These are phyloP conservation scores for Gryllus bimaculatus DNA, from an alignment of 1,140 invertebrate species.

Conservation along the genomic window DNA sequence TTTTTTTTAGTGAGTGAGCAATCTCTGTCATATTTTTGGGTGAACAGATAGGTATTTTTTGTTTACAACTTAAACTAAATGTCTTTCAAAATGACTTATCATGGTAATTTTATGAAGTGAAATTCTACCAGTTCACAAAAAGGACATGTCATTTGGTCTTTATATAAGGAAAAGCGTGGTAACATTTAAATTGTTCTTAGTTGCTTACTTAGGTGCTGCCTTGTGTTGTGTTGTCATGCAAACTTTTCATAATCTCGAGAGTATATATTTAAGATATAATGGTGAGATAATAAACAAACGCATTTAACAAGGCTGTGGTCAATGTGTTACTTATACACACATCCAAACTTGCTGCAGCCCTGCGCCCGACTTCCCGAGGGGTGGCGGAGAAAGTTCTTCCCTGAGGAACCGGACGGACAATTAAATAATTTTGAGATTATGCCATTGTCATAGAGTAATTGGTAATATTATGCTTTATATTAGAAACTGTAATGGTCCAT, in stretches of 20 bases:
- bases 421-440: background rate
- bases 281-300: conserved; percentile 14
- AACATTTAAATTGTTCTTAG: conserved; percentile 9
- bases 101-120: conserved; percentile 12
- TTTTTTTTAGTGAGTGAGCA: conserved; percentile 14
- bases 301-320: conserved; percentile 14
- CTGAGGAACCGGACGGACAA: background rate
- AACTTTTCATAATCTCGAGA: conserved; percentile 1
- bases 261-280: conserved; percentile 8
- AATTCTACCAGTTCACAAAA: conserved; percentile 1
- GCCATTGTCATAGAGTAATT: background rate
- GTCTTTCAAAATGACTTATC: conserved; percentile 15
- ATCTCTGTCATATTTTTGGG: conserved; percentile 16
- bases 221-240: conserved; percentile 14
- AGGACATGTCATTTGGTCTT: background rate
- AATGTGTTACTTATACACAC: background rate
- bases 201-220: conserved; percentile 14
- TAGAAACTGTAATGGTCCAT: conserved; percentile 1
- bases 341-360: background rate
- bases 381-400: background rate
- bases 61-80: conserved; percentile 8
- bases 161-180: background rate
- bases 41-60: conserved; percentile 8
- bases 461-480: background rate
- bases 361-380: background rate